Percentiles rank a stretch among this genome's conserved stretches.
Evolutionary conservation across 2,888 invertebrate species (phyloP).

Genomic region (Diaperis boleti): DNA sequence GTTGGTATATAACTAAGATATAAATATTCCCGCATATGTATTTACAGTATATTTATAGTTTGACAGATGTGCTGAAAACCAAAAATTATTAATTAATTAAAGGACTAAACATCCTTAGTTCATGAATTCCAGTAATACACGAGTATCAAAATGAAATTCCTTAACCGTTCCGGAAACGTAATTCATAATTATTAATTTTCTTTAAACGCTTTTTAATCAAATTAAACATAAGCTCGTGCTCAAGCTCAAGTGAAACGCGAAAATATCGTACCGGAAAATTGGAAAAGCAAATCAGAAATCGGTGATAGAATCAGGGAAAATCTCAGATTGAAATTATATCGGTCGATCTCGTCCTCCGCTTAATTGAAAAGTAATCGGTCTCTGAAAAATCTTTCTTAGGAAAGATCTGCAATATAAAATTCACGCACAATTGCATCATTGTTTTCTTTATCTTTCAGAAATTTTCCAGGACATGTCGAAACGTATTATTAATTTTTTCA

Average conservation of each 20-base stretch:
- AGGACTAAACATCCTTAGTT: too few relatives aligned
- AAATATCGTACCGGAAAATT: constrained; percentile 19
- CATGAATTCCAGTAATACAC: too few relatives aligned
- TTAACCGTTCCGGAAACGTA: too few relatives aligned
- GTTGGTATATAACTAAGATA: too few relatives aligned
- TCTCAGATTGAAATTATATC: constrained; percentile 25
- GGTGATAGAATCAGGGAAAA: constrained; percentile 20
- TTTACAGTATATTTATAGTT: too few relatives aligned
- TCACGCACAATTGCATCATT: neutral
- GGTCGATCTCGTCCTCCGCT: constrained; percentile 3
- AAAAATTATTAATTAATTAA: too few relatives aligned
- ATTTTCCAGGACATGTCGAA: neutral
- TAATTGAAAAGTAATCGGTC: constrained; percentile 29
- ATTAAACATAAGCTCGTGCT: constrained; percentile 15
- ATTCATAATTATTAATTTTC: too few relatives aligned
- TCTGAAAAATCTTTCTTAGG: constrained; percentile 3
- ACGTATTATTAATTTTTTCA: constrained; percentile 13
- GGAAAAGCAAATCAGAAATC: constrained; percentile 25
- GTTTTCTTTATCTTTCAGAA: constrained; percentile 16
- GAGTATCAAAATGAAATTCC: too few relatives aligned
- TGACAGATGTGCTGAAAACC: too few relatives aligned
- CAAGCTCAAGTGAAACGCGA: constrained; percentile 1
- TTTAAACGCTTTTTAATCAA: too few relatives aligned
- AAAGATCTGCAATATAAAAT: neutral
- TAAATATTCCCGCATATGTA: too few relatives aligned